Conservation (phyloP, 2,797 vertebrate species). For the Oryzias sinensis region DNA sequence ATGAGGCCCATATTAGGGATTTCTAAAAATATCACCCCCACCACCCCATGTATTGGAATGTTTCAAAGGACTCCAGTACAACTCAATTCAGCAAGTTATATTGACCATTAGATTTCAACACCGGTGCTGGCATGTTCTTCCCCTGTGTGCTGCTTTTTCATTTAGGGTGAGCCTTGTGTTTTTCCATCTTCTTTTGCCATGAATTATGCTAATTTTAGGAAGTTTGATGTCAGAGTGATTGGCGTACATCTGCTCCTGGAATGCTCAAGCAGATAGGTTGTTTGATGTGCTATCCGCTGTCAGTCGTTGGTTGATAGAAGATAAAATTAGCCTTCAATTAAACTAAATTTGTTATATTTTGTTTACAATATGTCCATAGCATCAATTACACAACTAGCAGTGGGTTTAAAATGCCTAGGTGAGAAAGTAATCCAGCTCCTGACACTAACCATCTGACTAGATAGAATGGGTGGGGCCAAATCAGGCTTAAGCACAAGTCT, state of each 20-base stretch:
- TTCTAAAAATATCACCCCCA: constrained; percentile 86
- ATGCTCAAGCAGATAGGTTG: constrained; percentile 21
- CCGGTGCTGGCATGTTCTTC: constrained; percentile 65
- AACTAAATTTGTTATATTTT: constrained; percentile 23
- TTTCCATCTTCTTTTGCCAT: constrained; percentile 27
- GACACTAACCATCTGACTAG: constrained; percentile 51
- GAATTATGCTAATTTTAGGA: constrained; percentile 34
- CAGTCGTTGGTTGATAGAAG: no score
- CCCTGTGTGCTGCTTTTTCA: constrained; percentile 39
- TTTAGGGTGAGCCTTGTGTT: constrained; percentile 39
- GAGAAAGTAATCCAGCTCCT: constrained; percentile 62
- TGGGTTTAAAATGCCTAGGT: constrained; percentile 50
- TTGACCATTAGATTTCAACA: constrained; percentile 69
- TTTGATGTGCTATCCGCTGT: constrained; percentile 39
- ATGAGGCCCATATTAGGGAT: constrained; percentile 86
- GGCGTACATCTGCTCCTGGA: constrained; percentile 33
- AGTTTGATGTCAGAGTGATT: constrained; percentile 49
- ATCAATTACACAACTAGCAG: constrained; percentile 20
- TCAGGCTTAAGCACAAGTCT: constrained; percentile 60
- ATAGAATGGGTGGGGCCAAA: constrained; percentile 71
- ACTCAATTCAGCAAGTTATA: constrained; percentile 75
- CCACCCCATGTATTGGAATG: constrained; percentile 83
- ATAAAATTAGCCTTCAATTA: constrained; percentile 8
- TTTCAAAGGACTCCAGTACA: constrained; percentile 81
- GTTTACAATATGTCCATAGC: constrained; percentile 23